Conservation (phyloP, 2,113 vertebrate genomes). For the Rafetus swinhoei region DNA sequence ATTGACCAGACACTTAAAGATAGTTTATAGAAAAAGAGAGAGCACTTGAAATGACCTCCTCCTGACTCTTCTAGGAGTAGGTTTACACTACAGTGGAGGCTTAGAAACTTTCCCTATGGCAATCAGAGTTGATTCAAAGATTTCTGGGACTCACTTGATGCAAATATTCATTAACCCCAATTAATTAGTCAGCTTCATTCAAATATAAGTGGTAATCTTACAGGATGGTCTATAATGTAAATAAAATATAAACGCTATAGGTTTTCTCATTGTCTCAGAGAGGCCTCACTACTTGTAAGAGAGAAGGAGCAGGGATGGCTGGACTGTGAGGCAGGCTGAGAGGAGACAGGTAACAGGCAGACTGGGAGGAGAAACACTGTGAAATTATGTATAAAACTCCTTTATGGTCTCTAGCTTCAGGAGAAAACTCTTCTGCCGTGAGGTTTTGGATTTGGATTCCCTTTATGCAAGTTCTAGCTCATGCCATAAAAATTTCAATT, state of each 20-base stretch:
- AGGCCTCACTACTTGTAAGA: neutral
- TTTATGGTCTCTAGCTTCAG: neutral
- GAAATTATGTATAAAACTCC: neutral
- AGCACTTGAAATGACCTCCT: constrained; percentile 49
- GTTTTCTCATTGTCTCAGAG: neutral
- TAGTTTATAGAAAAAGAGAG: neutral
- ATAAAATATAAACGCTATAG: neutral
- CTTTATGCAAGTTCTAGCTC: neutral
- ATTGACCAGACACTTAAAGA: constrained; percentile 55
- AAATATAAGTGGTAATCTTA: neutral
- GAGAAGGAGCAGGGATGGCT: neutral
- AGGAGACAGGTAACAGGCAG: neutral
- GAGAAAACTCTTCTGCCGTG: neutral
- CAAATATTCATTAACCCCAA: neutral
- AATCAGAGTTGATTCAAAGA: constrained; percentile 13
- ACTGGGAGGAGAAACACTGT: neutral
- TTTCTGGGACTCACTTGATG: neutral
- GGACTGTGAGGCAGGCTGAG: neutral
- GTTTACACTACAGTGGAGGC: constrained; percentile 12
- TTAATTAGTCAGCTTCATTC: neutral
- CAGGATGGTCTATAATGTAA: neutral
- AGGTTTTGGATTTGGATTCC: neutral
- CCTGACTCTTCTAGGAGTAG: constrained; percentile 25
- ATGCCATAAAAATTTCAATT: neutral
- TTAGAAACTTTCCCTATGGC: constrained; percentile 33